Evolutionary conservation across 2,888 invertebrate genomes (phyloP), one percentile per base, ranked within the genome.

Genomic region (Leptopilina drosophilae): DNA sequence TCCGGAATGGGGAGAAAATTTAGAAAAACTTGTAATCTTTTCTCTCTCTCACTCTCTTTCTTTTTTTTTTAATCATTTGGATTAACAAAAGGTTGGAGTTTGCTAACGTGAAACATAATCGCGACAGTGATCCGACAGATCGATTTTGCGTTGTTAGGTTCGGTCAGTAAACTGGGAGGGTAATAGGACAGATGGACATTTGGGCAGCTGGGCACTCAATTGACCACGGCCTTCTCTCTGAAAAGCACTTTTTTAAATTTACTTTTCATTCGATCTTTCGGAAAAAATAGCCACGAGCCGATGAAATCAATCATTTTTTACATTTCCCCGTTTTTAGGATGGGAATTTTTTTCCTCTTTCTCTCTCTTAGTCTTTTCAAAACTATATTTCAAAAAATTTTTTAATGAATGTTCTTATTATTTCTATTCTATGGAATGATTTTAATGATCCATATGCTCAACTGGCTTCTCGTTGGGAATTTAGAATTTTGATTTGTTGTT

Each of bases 161-260:
- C 84, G 85, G 83, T 84, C 82, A 81, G 85, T 84, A 80, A 83
- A 86, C 87, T 33, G 89, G 87, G 86, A 86, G 85, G 85, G 78
- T 85, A 84, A 86, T 84, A 81, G 88, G 85, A 88, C 90, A 90
- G 89, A 89, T 90, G 90, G 90, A 90, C 89, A 89, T 85, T 87
- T 87, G 85, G 73, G 73, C 73, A 73, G 73, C 73, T 73, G 73
- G 73, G n/a, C 73, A 73, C 73, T 56, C 73, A 53, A 73, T 73
- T 73, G 73, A 73, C 73, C 73, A 73, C 40, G 56, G 73, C 8
- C 33, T 53, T 56, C 33, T 33, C 33, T 33, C 33, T 33, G 33
- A 9, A 33, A 73, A 33, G 20, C 8, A 49, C 46, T 73, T 62
- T 73, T 73, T 73, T 73, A 73, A 73, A 56, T 73, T 73, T 56